Evolutionary conservation across 2,113 vertebrate genomes (phyloP), one percentile per base, ranked within the genome.

Genomic region (Arvicanthis niloticus): DNA sequence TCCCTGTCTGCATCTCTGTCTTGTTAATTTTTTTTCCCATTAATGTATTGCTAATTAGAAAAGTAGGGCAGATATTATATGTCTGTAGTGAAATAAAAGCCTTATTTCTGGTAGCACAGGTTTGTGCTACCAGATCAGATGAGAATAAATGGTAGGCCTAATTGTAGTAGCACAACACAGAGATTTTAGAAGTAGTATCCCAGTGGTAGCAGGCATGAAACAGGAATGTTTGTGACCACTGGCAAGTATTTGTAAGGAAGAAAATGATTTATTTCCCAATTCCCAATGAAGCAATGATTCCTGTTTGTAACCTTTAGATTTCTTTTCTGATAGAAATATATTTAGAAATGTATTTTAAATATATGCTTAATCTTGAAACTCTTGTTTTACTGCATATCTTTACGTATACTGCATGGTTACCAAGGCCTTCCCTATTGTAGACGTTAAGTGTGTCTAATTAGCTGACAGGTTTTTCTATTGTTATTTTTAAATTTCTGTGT

Each of bases 271-370:
- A 19, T 85, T 45, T n/a, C n/a, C 26, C 31, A 45, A 65, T 85
- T 65, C 60, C 94, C 88, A n/a, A 5, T 81, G 65, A 93, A 88
- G 9, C 91, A 93, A 68, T 13, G 1, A n/a, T 88, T 89, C 15
- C 68, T 92, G 58, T 77, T 45, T 96, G 65, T 96, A n/a, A 76
- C n/a, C 12, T 77, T 96, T 73, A 89, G 53, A 68, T 60, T 93
- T 92, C 5, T 92, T 92, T 97, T 67, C n/a, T 87, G 68, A 90
- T 89, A 91, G 80, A 90, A 95, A 86, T n/a, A 26, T 86, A 31
- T 37, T 96, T 91, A 72, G 7, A 42, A 87, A 81, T 16, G 3
- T 82, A 19, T 93, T 22, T 85, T 68, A 89, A 70, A 42, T 82
- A 89, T 80, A 9, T 60, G 51, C 92, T 96, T 68, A 94, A 87